Conservation (phyloP, 2,888 invertebrate species). For the Deilephila porcellus region DNA sequence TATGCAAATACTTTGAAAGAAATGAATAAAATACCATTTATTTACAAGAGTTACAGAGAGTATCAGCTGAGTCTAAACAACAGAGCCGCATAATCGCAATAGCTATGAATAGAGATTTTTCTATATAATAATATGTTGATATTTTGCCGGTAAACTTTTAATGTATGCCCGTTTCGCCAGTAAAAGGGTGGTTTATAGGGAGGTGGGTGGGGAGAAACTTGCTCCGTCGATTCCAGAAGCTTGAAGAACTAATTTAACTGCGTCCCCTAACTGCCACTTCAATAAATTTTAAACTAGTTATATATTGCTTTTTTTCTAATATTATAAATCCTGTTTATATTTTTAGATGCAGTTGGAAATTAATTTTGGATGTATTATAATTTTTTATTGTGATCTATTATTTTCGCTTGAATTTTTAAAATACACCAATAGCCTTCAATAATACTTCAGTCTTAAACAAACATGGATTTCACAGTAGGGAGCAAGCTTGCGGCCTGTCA, state of each 20-base stretch:
- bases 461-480: too few relatives aligned
- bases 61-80: background rate
- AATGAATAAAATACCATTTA: slow-evolving; percentile 22
- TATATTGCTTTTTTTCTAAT: slow-evolving; percentile 30
- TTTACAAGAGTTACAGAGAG: background rate
- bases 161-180: slow-evolving; percentile 75
- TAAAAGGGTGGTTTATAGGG: slow-evolving; percentile 53
- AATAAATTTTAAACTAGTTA: slow-evolving; percentile 73
- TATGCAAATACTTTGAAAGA: slow-evolving; percentile 14
- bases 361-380: too few relatives aligned
- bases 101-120: slow-evolving; percentile 41
- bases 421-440: too few relatives aligned
- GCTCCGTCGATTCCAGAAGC: slow-evolving; percentile 78
- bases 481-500: too few relatives aligned
- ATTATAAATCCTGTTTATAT: background rate
- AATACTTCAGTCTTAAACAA: too few relatives aligned
- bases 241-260: slow-evolving; percentile 82
- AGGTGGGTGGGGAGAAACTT: slow-evolving; percentile 60
- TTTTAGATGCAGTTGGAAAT: background rate
- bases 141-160: slow-evolving; percentile 78
- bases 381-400: too few relatives aligned
- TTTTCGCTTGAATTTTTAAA: too few relatives aligned
- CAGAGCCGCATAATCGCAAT: slow-evolving; percentile 37
- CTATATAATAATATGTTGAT: slow-evolving; percentile 65
- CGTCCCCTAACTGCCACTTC: slow-evolving; percentile 77